phyloP scores from a whole-genome alignment of 2,797 vertebrate species.

The Ceyx erithaca region DNA sequence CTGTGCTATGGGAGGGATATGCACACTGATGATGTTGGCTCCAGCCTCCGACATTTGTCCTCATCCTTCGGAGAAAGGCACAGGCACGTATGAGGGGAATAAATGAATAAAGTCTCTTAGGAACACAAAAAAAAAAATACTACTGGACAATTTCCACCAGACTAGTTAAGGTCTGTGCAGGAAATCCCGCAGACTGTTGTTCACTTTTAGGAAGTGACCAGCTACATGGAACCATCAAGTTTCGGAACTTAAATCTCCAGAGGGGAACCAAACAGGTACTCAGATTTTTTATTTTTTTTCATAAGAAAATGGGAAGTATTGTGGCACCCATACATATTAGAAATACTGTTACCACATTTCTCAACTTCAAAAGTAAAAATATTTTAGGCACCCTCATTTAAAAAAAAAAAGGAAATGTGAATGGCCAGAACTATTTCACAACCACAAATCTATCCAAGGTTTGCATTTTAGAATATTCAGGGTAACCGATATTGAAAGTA shows the following conservation, averaged over 20 bases:
- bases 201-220: background rate
- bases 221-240: background rate
- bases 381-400: background rate
- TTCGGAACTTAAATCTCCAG: background rate
- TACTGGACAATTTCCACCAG: background rate
- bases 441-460: background rate
- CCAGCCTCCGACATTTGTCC: background rate
- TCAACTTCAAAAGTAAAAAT: background rate
- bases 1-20: accelerated
- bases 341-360: background rate
- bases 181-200: conserved; percentile 58
- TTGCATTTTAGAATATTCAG: background rate
- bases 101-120: background rate
- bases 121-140: conserved; percentile 40
- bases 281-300: background rate
- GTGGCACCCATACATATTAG: background rate
- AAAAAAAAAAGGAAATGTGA: background rate
- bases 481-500: background rate
- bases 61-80: background rate
- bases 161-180: conserved; percentile 21
- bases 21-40: background rate
- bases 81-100: background rate
- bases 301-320: background rate
- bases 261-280: background rate
- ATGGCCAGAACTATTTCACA: background rate